Evolutionary conservation across 2,797 vertebrate species (phyloP).

Genomic region (Malurus splendens): DNA sequence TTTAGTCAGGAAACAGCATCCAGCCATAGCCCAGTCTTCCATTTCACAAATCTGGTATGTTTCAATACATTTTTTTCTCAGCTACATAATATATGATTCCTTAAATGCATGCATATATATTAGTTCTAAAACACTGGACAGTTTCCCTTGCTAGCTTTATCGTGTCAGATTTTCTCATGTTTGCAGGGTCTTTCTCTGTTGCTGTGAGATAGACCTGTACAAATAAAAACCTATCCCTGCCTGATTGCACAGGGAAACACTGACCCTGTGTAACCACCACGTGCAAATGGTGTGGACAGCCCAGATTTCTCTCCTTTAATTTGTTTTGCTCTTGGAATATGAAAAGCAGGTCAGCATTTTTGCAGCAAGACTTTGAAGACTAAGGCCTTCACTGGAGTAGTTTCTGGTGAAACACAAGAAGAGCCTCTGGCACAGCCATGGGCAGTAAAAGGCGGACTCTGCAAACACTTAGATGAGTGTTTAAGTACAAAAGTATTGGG

Average conservation of each 20-base stretch:
- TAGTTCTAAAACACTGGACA: not conserved
- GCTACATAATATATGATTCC: not conserved
- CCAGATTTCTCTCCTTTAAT: not conserved
- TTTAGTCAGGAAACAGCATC: not conserved
- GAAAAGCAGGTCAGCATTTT: not conserved
- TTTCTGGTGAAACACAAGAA: not conserved
- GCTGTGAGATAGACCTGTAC: not conserved
- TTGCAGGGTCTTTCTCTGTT: not conserved
- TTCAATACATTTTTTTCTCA: not conserved
- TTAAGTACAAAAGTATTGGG: not conserved
- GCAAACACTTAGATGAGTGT: not conserved
- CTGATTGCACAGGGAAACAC: not conserved
- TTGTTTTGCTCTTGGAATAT: not conserved
- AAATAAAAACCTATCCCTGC: constrained; percentile 13
- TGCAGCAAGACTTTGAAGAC: not conserved
- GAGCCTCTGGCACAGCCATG: not conserved
- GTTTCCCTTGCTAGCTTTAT: not conserved
- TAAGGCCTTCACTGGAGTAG: not conserved
- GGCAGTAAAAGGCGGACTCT: not conserved
- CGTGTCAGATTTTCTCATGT: not conserved
- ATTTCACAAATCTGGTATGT: not conserved
- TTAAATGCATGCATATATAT: not conserved
- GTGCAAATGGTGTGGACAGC: fast-evolving
- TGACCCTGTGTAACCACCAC: not conserved
- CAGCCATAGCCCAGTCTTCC: not conserved